These are phyloP conservation scores for Heterohyrax brucei DNA, from an alignment of 2,797 vertebrate genomes.

Conservation along the genomic window DNA sequence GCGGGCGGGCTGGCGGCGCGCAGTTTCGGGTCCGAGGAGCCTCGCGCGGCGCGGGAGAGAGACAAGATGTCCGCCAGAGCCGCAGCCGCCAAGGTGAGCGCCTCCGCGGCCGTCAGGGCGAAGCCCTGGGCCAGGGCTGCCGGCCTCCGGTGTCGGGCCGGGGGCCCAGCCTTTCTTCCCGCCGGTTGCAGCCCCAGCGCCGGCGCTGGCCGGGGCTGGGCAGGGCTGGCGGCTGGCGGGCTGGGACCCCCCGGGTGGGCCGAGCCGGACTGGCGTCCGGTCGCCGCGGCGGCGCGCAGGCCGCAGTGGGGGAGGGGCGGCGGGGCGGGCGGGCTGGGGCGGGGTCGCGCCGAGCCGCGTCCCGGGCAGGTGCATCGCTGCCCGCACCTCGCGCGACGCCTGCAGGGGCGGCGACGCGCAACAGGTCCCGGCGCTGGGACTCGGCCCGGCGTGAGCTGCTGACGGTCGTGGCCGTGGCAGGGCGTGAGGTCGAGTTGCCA, in stretches of 20 bases:
- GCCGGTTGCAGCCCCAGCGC: background rate
- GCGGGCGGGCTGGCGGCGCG: slow-evolving; percentile 76
- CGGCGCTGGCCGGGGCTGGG: background rate
- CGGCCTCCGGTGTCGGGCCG: background rate
- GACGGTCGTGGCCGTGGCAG: background rate
- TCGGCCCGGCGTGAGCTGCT: background rate
- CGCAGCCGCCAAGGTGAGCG: slow-evolving; percentile 94
- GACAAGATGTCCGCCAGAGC: slow-evolving; percentile 96
- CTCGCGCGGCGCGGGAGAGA: slow-evolving; percentile 84
- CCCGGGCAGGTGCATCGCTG: background rate
- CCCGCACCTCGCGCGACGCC: background rate
- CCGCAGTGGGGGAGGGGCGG: background rate
- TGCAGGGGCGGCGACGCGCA: background rate
- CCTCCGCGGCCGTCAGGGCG: background rate
- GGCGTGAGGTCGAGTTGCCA: background rate
- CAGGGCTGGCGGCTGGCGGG: background rate
- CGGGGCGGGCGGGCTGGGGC: background rate
- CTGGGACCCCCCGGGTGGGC: background rate
- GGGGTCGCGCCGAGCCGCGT: slow-evolving; percentile 72
- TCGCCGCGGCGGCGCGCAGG: background rate
- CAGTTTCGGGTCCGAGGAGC: slow-evolving; percentile 78
- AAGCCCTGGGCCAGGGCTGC: background rate
- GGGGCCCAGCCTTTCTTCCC: background rate
- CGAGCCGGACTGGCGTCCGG: background rate
- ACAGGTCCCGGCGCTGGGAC: slow-evolving; percentile 68